Evolutionary conservation across 2,888 invertebrate genomes (phyloP).

Genomic region (Troides helena): DNA sequence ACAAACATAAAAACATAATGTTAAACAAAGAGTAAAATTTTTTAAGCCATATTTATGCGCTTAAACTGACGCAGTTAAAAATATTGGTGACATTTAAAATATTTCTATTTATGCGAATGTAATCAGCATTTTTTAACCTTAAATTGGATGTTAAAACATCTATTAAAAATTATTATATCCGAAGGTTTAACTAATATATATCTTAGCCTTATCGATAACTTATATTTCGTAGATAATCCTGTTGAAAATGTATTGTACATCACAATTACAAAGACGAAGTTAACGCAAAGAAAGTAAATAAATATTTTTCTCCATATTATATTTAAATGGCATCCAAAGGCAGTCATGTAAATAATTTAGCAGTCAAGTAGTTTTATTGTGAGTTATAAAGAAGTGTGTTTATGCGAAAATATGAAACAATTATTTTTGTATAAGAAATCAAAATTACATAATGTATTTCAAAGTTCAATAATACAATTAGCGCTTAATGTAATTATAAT

Average conservation of each 20-base stretch:
- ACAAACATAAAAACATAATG: too few relatives aligned
- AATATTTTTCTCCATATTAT: conserved; percentile 5
- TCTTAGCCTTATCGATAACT: neutral
- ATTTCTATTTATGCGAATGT: conserved; percentile 1
- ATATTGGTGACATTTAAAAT: neutral
- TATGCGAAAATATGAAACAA: conserved; percentile 41
- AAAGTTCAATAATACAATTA: conserved; percentile 28
- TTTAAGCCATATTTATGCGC: neutral
- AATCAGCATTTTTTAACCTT: neutral
- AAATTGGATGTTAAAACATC: neutral
- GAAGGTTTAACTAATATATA: too few relatives aligned
- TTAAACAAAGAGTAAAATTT: neutral
- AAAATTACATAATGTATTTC: conserved; percentile 43
- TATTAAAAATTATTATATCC: neutral
- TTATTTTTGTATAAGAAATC: conserved; percentile 65
- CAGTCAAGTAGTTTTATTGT: conserved; percentile 35
- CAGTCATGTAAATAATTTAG: conserved; percentile 56
- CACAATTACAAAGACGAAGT: neutral
- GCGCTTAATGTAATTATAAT: conserved; percentile 25
- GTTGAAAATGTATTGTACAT: neutral
- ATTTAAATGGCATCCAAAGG: conserved; percentile 47
- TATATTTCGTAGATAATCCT: neutral
- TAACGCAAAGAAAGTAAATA: neutral
- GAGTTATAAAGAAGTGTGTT: conserved; percentile 34
- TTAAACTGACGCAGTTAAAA: neutral